Evolutionary conservation across 2,888 invertebrate species (phyloP).

Genomic region (Cantharis flavilabris): DNA sequence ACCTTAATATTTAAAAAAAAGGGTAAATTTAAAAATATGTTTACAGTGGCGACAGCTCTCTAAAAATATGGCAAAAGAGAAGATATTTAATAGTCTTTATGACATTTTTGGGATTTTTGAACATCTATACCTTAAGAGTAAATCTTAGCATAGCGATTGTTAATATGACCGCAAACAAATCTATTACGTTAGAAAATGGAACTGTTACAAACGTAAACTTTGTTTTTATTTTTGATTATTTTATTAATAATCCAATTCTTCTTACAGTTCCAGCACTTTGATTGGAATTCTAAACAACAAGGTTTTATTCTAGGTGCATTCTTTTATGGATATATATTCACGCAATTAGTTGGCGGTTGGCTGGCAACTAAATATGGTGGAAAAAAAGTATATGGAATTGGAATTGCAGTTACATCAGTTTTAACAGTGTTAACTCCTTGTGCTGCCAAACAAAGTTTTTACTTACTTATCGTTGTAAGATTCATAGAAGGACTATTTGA

Average conservation of each 20-base stretch:
- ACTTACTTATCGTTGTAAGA: slow-evolving; percentile 71
- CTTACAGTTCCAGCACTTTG: slow-evolving; percentile 70
- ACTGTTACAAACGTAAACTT: slow-evolving; percentile 62
- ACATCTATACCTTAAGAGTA: slow-evolving; percentile 80
- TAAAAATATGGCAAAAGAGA: slow-evolving; percentile 76
- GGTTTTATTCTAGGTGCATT: slow-evolving; percentile 84
- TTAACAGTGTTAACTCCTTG: slow-evolving; percentile 81
- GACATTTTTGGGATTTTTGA: slow-evolving; percentile 85
- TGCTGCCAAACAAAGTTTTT: slow-evolving; percentile 73
- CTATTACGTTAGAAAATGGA: slow-evolving; percentile 66
- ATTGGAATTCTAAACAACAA: slow-evolving; percentile 78
- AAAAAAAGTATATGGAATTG: slow-evolving; percentile 78
- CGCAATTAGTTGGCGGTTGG: slow-evolving; percentile 84
- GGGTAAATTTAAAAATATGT: too few species aligned
- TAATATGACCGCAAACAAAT: slow-evolving; percentile 82
- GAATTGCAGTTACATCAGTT: slow-evolving; percentile 77
- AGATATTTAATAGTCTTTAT: slow-evolving; percentile 75
- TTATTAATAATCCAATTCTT: not conserved
- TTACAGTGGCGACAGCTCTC: slow-evolving; percentile 46
- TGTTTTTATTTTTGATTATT: slow-evolving; percentile 14
- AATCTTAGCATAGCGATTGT: slow-evolving; percentile 94
- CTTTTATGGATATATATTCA: slow-evolving; percentile 87
- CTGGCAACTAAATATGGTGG: slow-evolving; percentile 84
- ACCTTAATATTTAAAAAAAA: too few species aligned
- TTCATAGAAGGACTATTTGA: slow-evolving; percentile 49